These are phyloP conservation scores for Temnothorax unifasciatus DNA, from an alignment of 2,888 invertebrate species.

Conservation along the genomic window DNA sequence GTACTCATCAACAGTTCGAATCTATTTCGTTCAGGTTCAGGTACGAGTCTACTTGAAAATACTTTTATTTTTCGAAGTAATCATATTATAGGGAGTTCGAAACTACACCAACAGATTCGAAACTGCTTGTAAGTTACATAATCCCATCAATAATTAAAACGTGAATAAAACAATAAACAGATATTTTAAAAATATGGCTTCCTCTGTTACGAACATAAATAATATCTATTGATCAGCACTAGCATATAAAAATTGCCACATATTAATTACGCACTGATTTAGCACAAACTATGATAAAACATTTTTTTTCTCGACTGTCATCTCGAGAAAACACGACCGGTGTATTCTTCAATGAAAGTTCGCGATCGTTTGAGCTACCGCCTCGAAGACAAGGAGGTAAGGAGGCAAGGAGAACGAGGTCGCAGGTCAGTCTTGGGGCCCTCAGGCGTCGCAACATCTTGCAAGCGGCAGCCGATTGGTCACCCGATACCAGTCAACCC, in stretches of 20 bases:
- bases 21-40: too few relatives aligned
- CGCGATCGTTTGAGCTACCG: conserved; percentile 27
- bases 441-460: conserved; percentile 75
- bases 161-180: neutral
- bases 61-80: too few relatives aligned
- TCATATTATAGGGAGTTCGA: too few relatives aligned
- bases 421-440: conserved; percentile 51
- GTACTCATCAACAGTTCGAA: too few relatives aligned
- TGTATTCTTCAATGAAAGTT: conserved; percentile 29
- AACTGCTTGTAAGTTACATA: neutral
- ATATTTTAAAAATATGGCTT: neutral
- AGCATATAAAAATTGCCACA: neutral
- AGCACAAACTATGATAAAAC: neutral
- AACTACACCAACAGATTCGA: neutral
- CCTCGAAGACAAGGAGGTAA: conserved; percentile 31
- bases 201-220: too few relatives aligned
- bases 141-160: too few relatives aligned
- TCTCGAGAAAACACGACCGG: neutral
- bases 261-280: neutral
- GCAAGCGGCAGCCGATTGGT: conserved; percentile 79
- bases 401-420: conserved; percentile 26
- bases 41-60: too few relatives aligned
- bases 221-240: neutral
- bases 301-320: neutral
- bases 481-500: conserved; percentile 76